These are phyloP conservation scores for Sternotherus odoratus DNA, from an alignment of 2,797 vertebrate genomes.

Conservation along the genomic window DNA sequence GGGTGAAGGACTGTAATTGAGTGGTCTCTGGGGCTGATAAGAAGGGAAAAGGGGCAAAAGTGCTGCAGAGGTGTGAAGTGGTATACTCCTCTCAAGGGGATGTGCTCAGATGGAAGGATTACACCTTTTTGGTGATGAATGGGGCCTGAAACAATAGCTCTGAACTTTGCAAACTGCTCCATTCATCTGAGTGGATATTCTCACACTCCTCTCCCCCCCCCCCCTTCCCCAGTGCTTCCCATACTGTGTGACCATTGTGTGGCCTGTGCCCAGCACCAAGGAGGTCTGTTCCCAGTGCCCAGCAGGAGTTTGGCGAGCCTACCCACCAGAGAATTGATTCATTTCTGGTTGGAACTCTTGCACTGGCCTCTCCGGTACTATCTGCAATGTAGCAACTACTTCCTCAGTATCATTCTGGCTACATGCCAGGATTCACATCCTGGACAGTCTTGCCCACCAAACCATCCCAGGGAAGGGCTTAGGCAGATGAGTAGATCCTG, in stretches of 20 bases:
- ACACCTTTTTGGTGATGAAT: neutral
- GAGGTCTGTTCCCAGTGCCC: neutral
- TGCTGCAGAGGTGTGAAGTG: neutral
- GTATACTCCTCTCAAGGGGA: neutral
- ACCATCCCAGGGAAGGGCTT: rapidly evolving
- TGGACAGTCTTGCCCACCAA: neutral
- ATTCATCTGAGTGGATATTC: neutral
- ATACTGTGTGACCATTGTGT: neutral
- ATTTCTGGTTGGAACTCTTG: neutral
- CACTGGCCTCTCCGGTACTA: neutral
- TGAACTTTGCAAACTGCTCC: neutral
- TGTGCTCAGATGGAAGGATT: neutral
- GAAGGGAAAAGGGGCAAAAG: neutral
- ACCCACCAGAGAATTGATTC: neutral
- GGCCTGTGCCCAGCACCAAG: neutral
- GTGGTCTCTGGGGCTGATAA: neutral
- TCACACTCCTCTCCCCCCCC: neutral
- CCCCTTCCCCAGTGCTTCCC: neutral
- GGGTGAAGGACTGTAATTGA: too few relatives aligned
- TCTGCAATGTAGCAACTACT: neutral
- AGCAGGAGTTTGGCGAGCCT: neutral
- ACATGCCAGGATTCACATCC: neutral
- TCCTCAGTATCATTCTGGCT: neutral
- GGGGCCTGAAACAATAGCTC: neutral
- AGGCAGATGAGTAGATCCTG: neutral